These are phyloP conservation scores for Subacronicta megacephala DNA, from an alignment of 2,888 invertebrate genomes.

Conservation along the genomic window DNA sequence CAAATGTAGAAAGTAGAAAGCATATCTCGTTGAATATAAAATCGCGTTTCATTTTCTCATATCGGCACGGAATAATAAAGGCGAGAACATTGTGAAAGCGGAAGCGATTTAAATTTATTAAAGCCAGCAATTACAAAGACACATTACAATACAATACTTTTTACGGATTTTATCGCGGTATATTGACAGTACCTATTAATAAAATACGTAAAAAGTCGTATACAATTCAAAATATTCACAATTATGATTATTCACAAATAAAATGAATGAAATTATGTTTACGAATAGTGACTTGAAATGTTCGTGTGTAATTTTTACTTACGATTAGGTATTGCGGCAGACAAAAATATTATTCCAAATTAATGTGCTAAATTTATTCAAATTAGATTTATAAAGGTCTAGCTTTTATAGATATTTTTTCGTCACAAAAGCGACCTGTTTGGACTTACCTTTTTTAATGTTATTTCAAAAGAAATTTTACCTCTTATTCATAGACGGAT, in stretches of 20 bases:
- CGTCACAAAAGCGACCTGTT: conserved; percentile 1
- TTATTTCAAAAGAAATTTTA: neutral
- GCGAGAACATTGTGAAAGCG: conserved; percentile 31
- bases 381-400: neutral
- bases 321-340: neutral
- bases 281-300: conserved; percentile 19
- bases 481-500: neutral
- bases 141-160: too few species aligned
- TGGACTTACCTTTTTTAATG: neutral
- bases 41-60: conserved; percentile 29
- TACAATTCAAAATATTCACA: too few species aligned
- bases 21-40: conserved; percentile 28
- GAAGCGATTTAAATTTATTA: conserved; percentile 27
- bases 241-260: neutral
- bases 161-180: too few species aligned
- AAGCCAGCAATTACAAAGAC: conserved; percentile 5
- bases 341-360: neutral
- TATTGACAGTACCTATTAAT: too few species aligned
- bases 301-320: conserved; percentile 13
- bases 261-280: neutral
- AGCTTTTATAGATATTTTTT: neutral
- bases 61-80: conserved; percentile 45
- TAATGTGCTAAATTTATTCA: neutral
- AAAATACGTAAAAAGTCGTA: too few species aligned
- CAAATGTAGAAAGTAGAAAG: conserved; percentile 27